Evolutionary conservation across 2,888 invertebrate species (phyloP).

Genomic region (Lacanobia oleracea): DNA sequence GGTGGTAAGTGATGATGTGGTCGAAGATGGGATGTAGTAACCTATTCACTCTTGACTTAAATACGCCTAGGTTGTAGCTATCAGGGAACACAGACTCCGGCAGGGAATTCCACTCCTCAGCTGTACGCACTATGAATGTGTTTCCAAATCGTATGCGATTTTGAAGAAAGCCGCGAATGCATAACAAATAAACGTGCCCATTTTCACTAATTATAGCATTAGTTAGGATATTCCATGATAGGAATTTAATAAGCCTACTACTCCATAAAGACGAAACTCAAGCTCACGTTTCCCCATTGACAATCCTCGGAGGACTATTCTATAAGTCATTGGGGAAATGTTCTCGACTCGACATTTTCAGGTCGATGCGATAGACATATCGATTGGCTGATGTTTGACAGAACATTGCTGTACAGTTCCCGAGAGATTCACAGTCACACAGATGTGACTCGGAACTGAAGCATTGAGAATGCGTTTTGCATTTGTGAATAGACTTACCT

Average conservation of each 20-base stretch:
- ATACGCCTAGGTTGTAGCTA: no score
- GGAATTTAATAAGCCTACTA: neutral
- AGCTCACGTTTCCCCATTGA: neutral
- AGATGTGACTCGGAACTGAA: constrained; percentile 18
- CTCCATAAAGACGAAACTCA: neutral
- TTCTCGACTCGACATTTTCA: constrained; percentile 43
- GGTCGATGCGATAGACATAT: constrained; percentile 41
- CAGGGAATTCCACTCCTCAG: no score
- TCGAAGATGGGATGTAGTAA: no score
- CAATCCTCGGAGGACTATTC: constrained; percentile 33
- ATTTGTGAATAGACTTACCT: neutral
- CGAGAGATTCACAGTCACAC: neutral
- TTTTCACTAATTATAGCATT: no score
- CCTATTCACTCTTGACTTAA: no score
- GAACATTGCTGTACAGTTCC: constrained; percentile 26
- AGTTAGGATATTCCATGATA: neutral
- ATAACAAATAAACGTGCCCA: no score
- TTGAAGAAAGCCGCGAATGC: no score
- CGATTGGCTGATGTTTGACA: constrained; percentile 19
- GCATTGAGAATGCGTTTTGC: constrained; percentile 1
- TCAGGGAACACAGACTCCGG: no score
- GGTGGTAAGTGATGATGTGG: no score
- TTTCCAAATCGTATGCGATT: no score
- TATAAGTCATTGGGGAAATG: constrained; percentile 25
- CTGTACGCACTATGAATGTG: no score